Evolutionary conservation across 2,113 vertebrate genomes (phyloP).

Genomic region (Leuciscus idus): DNA sequence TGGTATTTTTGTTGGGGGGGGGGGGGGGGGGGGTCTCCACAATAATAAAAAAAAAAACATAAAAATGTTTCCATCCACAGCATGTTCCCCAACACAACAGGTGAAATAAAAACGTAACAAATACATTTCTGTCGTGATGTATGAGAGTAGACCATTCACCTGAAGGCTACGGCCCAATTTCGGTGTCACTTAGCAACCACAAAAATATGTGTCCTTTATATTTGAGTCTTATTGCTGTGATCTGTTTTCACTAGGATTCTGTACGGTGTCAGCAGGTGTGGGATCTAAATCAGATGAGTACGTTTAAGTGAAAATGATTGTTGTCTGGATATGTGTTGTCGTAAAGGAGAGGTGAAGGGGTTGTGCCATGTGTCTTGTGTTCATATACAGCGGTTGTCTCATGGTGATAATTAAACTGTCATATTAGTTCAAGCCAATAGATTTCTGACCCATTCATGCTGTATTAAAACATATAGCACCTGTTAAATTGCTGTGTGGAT

Average conservation of each 20-base stretch:
- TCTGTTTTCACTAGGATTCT: slow-evolving; percentile 45
- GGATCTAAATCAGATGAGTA: slow-evolving; percentile 31
- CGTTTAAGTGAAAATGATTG: slow-evolving; percentile 18
- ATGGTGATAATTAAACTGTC: slow-evolving; percentile 34
- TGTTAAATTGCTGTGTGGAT: background rate
- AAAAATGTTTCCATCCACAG: background rate
- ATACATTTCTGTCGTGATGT: slow-evolving; percentile 24
- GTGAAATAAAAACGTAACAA: slow-evolving; percentile 31
- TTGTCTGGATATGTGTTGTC: background rate
- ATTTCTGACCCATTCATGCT: background rate
- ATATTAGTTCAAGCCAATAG: background rate
- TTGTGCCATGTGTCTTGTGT: background rate
- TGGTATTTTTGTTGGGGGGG: background rate
- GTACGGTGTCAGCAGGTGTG: slow-evolving; percentile 22
- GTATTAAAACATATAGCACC: slow-evolving; percentile 10
- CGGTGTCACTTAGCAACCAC: slow-evolving; percentile 48
- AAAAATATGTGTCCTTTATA: slow-evolving; percentile 45
- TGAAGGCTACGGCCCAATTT: slow-evolving; percentile 39
- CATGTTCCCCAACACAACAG: slow-evolving; percentile 46
- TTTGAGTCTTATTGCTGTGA: slow-evolving; percentile 39
- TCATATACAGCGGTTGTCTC: background rate
- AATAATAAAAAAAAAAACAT: background rate
- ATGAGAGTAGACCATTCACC: slow-evolving; percentile 36
- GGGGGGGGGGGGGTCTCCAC: background rate
- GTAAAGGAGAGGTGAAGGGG: slow-evolving; percentile 17